phyloP scores from a whole-genome alignment of 2,113 vertebrate genomes.

The Rana temporaria region DNA sequence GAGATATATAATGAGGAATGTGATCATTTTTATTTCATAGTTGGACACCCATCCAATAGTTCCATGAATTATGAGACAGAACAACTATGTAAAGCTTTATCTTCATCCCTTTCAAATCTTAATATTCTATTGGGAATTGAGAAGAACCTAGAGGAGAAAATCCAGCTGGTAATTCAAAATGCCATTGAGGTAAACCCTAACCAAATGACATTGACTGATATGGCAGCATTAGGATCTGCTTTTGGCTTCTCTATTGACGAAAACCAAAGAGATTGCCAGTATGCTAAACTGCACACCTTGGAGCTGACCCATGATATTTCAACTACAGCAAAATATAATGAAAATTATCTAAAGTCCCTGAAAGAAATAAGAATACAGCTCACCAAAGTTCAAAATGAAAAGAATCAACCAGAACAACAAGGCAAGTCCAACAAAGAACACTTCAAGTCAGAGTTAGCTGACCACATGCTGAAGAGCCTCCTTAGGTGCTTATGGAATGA shows the following conservation, averaged over 20 bases:
- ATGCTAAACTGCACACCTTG: too few relatives aligned
- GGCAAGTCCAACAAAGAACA: neutral
- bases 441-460: slow-evolving; percentile 27
- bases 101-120: neutral
- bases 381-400: slow-evolving; percentile 58
- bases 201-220: neutral
- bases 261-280: too few relatives aligned
- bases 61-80: slow-evolving; percentile 48
- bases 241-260: too few relatives aligned
- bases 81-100: neutral
- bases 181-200: neutral
- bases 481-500: slow-evolving; percentile 59
- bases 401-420: slow-evolving; percentile 44
- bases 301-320: neutral
- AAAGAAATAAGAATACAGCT: slow-evolving; percentile 9
- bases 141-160: neutral
- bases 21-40: too few relatives aligned
- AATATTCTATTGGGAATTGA: neutral
- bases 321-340: neutral
- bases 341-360: neutral
- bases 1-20: too few relatives aligned
- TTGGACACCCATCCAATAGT: too few relatives aligned
- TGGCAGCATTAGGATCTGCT: neutral
- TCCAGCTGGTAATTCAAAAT: neutral
- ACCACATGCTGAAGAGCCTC: slow-evolving; percentile 56